A percentile compares a stretch with the other conserved stretches of the same genome.
phyloP scores from a whole-genome alignment of 2,113 vertebrate genomes.

The Conger conger region DNA sequence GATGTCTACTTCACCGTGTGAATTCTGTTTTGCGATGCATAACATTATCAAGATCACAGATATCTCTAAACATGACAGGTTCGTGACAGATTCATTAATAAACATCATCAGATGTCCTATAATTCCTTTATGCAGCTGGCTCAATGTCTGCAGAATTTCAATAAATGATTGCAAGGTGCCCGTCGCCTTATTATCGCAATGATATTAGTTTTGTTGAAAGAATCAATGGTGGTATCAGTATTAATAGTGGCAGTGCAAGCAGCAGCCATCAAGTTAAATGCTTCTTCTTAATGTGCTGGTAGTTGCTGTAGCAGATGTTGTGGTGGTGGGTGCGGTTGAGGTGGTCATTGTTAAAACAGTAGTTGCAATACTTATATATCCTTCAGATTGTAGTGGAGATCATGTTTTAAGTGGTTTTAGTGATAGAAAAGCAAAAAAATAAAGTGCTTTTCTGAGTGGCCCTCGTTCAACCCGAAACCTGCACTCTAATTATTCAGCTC shows the following conservation, averaged over 20 bases:
- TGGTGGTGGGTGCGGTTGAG: background rate
- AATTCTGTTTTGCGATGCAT: constrained; percentile 51
- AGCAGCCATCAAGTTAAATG: background rate
- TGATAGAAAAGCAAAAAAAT: background rate
- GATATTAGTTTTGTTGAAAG: background rate
- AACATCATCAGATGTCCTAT: constrained; percentile 72
- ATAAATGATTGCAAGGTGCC: background rate
- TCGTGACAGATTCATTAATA: constrained; percentile 69
- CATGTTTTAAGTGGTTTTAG: background rate
- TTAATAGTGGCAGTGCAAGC: background rate
- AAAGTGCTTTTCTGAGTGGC: background rate
- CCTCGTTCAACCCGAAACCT: background rate
- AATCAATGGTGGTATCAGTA: background rate
- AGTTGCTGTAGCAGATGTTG: background rate
- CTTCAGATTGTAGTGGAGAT: background rate
- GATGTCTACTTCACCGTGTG: constrained; percentile 60
- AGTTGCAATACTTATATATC: background rate
- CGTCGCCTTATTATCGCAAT: background rate
- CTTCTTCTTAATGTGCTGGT: background rate
- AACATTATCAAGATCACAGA: constrained; percentile 55
- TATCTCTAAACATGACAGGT: constrained; percentile 44
- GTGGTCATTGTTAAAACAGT: background rate
- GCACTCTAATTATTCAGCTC: background rate
- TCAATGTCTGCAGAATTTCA: background rate
- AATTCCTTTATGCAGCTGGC: constrained; percentile 44